These are phyloP conservation scores for Leptopilina boulardi DNA, from an alignment of 1,140 invertebrate species.

Conservation along the genomic window DNA sequence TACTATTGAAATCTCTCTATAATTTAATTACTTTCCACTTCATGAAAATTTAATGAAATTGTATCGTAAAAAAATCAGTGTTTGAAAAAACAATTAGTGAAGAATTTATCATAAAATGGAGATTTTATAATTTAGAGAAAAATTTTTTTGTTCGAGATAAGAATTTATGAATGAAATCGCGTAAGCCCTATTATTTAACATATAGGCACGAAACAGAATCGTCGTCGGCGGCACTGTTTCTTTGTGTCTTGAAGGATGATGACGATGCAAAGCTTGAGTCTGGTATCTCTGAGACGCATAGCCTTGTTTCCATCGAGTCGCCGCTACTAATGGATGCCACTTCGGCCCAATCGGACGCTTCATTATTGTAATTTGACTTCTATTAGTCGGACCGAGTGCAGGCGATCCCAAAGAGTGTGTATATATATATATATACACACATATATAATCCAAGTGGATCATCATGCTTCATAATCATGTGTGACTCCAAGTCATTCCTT, in stretches of 20 bases:
- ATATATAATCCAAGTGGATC: constrained; percentile 54
- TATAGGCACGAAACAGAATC: constrained; percentile 69
- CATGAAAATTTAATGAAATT: neutral
- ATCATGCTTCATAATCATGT: constrained; percentile 56
- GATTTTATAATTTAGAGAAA: no score
- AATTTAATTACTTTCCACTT: neutral
- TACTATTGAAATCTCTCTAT: neutral
- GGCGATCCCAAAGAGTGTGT: constrained; percentile 42
- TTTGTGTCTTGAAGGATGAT: constrained; percentile 72
- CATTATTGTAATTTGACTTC: constrained; percentile 71
- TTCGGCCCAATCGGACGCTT: constrained; percentile 62
- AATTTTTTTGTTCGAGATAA: no score
- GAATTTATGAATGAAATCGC: constrained; percentile 70
- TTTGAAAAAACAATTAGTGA: no score
- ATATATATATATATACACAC: no score
- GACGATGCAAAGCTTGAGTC: constrained; percentile 69
- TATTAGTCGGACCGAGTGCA: constrained; percentile 54
- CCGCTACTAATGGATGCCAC: constrained; percentile 68
- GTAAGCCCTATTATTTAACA: constrained; percentile 75
- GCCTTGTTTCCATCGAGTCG: constrained; percentile 60
- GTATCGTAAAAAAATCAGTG: no score
- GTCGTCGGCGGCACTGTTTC: constrained; percentile 68
- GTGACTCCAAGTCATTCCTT: constrained; percentile 42
- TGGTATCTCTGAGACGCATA: constrained; percentile 64
- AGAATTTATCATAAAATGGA: no score